Conservation (phyloP, 2,113 vertebrate genomes). For the Hydrochoerus hydrochaeris region DNA sequence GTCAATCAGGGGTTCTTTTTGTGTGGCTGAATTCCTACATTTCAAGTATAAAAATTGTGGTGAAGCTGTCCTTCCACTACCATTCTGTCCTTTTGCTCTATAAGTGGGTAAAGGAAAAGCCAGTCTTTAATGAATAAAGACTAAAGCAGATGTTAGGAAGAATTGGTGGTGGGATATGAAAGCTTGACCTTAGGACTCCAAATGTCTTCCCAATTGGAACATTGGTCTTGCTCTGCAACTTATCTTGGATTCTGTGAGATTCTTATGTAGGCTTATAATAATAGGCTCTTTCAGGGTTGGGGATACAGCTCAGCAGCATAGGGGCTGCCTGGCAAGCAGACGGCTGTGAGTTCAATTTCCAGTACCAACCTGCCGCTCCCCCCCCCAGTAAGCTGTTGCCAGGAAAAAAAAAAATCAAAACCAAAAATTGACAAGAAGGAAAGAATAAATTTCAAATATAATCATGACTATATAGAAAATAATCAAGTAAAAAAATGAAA, state of each 20-base stretch:
- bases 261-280: background rate
- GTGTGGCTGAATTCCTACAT: background rate
- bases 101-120: background rate
- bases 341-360: too few relatives aligned
- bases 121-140: background rate
- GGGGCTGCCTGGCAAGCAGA: too few relatives aligned
- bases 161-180: background rate
- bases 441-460: conserved; percentile 49
- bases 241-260: conserved; percentile 40
- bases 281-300: background rate
- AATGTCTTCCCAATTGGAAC: conserved; percentile 5
- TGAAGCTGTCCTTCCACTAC: background rate
- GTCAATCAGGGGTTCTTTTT: background rate
- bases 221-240: background rate
- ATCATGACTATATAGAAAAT: background rate
- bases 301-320: too few relatives aligned
- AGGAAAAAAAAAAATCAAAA: conserved; percentile 10
- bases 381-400: background rate
- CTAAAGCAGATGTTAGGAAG: background rate
- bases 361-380: too few relatives aligned
- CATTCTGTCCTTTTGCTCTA: background rate
- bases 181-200: background rate
- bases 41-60: background rate
- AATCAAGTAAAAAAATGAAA: background rate
- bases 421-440: background rate